Evolutionary conservation across 2,888 invertebrate genomes (phyloP).

Genomic region (Lamellibrachia satsuma): DNA sequence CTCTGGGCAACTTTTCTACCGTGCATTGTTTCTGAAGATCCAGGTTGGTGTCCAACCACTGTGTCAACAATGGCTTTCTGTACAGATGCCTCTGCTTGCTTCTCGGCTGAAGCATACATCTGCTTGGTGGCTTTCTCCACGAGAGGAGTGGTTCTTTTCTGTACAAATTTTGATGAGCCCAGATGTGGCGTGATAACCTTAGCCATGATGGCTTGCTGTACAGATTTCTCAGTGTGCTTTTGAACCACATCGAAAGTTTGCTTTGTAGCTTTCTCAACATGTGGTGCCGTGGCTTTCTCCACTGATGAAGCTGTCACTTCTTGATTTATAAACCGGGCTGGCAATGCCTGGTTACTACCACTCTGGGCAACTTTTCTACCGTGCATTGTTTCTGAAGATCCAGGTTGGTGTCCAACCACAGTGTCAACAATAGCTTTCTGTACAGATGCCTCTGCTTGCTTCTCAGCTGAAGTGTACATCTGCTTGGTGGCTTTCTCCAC

Average conservation of each 20-base stretch:
- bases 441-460: background rate
- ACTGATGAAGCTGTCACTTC: background rate
- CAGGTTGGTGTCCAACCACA: background rate
- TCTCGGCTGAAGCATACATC: background rate
- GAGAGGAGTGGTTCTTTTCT: background rate
- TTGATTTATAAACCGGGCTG: background rate
- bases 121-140: background rate
- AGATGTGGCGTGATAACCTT: background rate
- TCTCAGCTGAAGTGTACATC: background rate
- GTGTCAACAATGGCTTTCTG: background rate
- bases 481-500: background rate
- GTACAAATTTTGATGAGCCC: background rate
- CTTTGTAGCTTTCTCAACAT: background rate
- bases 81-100: background rate
- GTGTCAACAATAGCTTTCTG: background rate
- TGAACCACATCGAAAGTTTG: background rate
- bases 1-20: background rate
- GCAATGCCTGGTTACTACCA: background rate
- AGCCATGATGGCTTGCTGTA: slow-evolving; percentile 10
- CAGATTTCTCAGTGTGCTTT: background rate
- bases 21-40: background rate
- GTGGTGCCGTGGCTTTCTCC: background rate
- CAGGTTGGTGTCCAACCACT: background rate
- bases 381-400: background rate
- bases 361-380: background rate